Evolutionary conservation across 53 echinoderm and acorn worm species (phyloP), one percentile per base, ranked within the genome.

Genomic region (Henricia sp.): DNA sequence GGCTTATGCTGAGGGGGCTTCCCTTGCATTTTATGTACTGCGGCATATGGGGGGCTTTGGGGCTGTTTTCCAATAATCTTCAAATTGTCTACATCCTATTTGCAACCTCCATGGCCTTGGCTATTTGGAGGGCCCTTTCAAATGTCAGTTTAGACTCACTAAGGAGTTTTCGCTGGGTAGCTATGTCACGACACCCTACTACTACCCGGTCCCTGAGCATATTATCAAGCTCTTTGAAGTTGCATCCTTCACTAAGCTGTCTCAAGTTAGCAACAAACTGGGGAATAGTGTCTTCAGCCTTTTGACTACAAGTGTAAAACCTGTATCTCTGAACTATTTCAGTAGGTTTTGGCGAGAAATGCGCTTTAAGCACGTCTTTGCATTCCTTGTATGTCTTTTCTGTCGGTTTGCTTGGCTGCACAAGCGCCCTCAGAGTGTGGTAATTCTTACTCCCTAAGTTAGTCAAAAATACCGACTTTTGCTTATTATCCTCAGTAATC

Each of bases 341-440:
- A 67, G 16, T 67, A 0, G 38, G 67, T n/a, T 67, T 38, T 14
- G 67, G 67, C 2, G 38, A 67, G 19, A 16, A 37, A 67, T 67
- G 67, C 32, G 12, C 19, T 12, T 13, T 67, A 0, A 67, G 21
- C 1, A n/a, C 37, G n/a, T n/a, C n/a, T n/a, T n/a, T n/a, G n/a
- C 23, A 54, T n/a, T 54, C 54, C 20, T 6, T 3, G 19, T 54
- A 54, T n/a, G 54, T 54, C 20, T 6, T 83, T 9, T 84, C 75
- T 33, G 46, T 53, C 20, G 89, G 89, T 46, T 89, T 89, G 6
- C 46, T 29, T 0, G 85, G 85, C 74, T 89, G 85, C 37, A 89
- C 20, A 33, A 89, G 60, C 21, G 90, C 77, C 26, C 85, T 51
- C 5, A 89, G 67, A 27, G 60, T 68, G 43, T 68, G 71, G 30